Evolutionary conservation across 2,888 invertebrate species (phyloP).

Genomic region (Eilema sororculum): DNA sequence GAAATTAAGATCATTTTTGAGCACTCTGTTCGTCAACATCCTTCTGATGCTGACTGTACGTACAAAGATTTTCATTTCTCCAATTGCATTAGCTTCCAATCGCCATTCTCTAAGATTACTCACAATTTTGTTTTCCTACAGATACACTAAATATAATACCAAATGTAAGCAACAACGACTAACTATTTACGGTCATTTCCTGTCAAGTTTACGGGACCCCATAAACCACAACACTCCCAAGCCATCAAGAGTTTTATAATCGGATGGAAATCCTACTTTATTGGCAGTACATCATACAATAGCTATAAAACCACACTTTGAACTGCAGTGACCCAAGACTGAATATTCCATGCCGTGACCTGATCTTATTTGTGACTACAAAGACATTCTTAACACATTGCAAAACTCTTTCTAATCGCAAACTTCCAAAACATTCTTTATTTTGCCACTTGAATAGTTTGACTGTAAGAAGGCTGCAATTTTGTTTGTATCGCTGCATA

Average conservation of each 20-base stretch:
- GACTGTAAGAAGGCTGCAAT: conserved; percentile 27
- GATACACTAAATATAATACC: not conserved
- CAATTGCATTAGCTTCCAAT: not conserved
- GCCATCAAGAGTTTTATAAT: conserved; percentile 1
- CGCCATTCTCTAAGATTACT: too few species aligned
- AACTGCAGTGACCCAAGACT: not conserved
- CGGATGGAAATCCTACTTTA: not conserved
- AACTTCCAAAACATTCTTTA: conserved; percentile 10
- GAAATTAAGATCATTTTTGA: too few species aligned
- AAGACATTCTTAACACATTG: conserved; percentile 5
- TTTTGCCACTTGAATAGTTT: conserved; percentile 9
- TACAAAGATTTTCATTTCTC: too few species aligned
- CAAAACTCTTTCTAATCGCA: conserved; percentile 12
- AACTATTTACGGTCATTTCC: not conserved
- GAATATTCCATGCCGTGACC: not conserved
- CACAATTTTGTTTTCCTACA: not conserved
- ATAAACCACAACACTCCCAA: not conserved
- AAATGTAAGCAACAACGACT: not conserved
- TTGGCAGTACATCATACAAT: not conserved
- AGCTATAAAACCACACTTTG: not conserved
- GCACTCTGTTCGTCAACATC: too few species aligned
- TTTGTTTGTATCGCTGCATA: conserved; percentile 30
- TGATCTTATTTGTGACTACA: not conserved
- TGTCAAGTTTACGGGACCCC: not conserved
- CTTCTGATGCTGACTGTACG: too few species aligned